Conservation (phyloP, 92 coral and sea anemone genomes). For the Paragorgia papillata region DNA sequence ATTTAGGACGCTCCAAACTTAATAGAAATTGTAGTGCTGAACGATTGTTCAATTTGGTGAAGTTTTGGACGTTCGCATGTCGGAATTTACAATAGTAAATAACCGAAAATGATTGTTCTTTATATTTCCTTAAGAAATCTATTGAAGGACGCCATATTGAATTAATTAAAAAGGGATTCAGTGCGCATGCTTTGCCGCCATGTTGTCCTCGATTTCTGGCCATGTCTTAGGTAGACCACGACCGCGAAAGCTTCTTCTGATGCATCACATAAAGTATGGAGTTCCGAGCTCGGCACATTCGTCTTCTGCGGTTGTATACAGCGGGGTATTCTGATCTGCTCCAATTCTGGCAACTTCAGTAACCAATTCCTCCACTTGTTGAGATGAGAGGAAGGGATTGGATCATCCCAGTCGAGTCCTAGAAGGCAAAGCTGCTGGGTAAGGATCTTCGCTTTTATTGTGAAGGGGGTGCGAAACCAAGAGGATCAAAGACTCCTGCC, state of each 20-base stretch:
- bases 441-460: constrained; percentile 52
- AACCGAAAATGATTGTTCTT: no score
- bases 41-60: no score
- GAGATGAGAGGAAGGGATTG: constrained; percentile 41
- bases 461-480: constrained; percentile 52
- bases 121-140: no score
- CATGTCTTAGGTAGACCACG: constrained; percentile 32
- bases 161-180: no score
- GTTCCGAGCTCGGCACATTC: not conserved
- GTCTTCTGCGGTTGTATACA: constrained; percentile 26
- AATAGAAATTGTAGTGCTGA: no score
- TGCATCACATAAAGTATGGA: constrained; percentile 39
- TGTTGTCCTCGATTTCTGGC: no score
- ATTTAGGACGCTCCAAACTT: no score
- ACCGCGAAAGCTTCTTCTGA: constrained; percentile 30
- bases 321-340: not conserved
- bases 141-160: no score
- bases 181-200: no score
- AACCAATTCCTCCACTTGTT: constrained; percentile 29
- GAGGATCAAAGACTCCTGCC: constrained; percentile 47
- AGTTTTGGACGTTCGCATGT: no score
- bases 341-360: constrained; percentile 15
- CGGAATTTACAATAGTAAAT: no score
- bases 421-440: constrained; percentile 52
- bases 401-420: constrained; percentile 54